These are phyloP conservation scores for Herpailurus yagouaroundi DNA, from an alignment of 2,113 vertebrate species.

Conservation along the genomic window DNA sequence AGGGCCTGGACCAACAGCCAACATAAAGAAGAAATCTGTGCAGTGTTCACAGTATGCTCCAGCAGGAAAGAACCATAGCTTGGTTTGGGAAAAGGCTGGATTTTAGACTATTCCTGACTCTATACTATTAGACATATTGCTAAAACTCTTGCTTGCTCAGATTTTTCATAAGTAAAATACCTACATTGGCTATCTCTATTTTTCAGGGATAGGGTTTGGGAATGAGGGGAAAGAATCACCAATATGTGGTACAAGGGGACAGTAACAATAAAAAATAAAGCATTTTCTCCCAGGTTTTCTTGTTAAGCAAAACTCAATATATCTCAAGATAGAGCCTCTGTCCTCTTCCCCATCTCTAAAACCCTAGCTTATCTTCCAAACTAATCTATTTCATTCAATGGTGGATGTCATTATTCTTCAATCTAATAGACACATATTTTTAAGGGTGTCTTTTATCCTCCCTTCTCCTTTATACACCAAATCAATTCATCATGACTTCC, in stretches of 20 bases:
- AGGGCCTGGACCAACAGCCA: not conserved
- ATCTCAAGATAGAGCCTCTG: not conserved
- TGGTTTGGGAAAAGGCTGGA: not conserved
- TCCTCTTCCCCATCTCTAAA: not conserved
- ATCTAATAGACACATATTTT: slow-evolving; percentile 7
- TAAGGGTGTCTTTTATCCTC: not conserved
- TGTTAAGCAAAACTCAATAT: not conserved
- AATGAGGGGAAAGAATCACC: not conserved
- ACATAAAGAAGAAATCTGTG: not conserved
- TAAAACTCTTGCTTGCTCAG: not conserved
- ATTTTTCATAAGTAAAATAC: slow-evolving; percentile 10
- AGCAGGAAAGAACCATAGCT: not conserved
- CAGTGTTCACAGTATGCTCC: not conserved
- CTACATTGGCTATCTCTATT: not conserved
- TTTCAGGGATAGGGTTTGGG: not conserved
- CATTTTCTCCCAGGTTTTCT: not conserved
- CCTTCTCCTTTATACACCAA: slow-evolving; percentile 10
- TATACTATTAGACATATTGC: not conserved
- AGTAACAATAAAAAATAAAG: not conserved
- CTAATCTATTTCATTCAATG: not conserved
- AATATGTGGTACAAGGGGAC: not conserved
- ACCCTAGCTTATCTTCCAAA: not conserved
- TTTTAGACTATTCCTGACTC: not conserved
- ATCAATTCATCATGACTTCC: slow-evolving; percentile 27
- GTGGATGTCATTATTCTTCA: not conserved